phyloP scores from a whole-genome alignment of 2,113 vertebrate genomes.

The Lophotis ruficrista region DNA sequence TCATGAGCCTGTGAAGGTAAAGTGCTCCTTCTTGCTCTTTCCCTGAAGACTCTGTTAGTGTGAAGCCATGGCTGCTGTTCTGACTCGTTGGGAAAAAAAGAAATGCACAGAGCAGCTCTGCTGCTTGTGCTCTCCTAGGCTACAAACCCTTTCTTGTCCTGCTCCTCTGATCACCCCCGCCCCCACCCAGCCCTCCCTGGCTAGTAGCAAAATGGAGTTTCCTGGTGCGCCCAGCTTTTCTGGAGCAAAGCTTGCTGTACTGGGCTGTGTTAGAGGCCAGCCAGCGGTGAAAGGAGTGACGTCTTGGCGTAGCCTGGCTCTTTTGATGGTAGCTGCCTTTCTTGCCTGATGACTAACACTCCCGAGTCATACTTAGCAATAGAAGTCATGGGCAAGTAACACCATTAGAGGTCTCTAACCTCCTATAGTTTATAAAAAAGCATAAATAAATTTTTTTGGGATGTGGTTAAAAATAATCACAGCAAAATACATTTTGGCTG shows the following conservation, averaged over 20 bases:
- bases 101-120: fast-evolving
- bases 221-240: neutral
- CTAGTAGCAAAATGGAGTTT: neutral
- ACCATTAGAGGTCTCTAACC: neutral
- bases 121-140: neutral
- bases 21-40: neutral
- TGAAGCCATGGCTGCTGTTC: neutral
- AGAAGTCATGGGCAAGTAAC: neutral
- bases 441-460: fast-evolving
- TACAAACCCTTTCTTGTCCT: neutral
- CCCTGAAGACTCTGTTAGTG: neutral
- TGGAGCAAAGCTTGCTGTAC: neutral
- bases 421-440: neutral
- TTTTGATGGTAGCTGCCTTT: neutral
- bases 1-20: neutral
- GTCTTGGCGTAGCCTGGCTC: neutral
- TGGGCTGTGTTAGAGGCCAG: fast-evolving
- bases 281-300: neutral
- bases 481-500: neutral
- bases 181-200: neutral
- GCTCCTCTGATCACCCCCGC: neutral
- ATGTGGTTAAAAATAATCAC: neutral
- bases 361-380: neutral
- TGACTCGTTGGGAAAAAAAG: neutral
- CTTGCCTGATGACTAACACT: neutral